Evolutionary conservation across 2,113 vertebrate species (phyloP), one percentile per base, ranked within the genome.

Genomic region (Physeter macrocephalus): DNA sequence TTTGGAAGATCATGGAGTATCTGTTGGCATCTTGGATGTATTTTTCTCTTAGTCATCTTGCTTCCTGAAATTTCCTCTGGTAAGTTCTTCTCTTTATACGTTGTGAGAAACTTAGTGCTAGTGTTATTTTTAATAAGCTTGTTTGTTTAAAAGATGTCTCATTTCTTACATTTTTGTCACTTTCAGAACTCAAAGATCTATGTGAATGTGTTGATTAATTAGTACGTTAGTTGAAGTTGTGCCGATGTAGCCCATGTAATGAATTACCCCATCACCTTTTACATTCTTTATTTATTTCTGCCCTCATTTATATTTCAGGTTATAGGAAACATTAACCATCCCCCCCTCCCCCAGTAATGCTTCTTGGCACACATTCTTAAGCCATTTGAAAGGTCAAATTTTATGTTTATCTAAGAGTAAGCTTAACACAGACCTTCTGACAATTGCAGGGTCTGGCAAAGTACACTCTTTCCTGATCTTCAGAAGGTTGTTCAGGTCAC

Each of bases 1-100:
- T 94, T 75, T 74, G 62, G 95, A 97, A 92, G 83, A 98, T 39
- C 93, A 98, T 98, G 99, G 98, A 97, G 64, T 97, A 72, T 97
- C 39, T 29, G 59, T 90, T 95, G 21, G 97, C 66, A 97, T 71
- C n/a, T 74, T 81, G 98, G 98, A 97, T 93, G 36, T 88, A 8
- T 98, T 97, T 95, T 97, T 82, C 96, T 77, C 95, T 75, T 96
- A 81, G 95, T 91, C 97, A 31, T 84, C 96, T 98, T 92, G 64
- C 96, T 77, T 98, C 97, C 96, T 96, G 97, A 97, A 71, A 75
- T 98, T 94, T 96, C 95, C 90, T 92, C 84, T 75, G 98, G 98
- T 99, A 97, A 99, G 98, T 99, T 97, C 83, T 77, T 89, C 87
- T 95, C 21, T 97, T 41, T 92, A 82, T 82, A n/a, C 64, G 10